These are phyloP conservation scores for Galaxias olidus DNA, from an alignment of 2,797 vertebrate genomes.

Conservation along the genomic window DNA sequence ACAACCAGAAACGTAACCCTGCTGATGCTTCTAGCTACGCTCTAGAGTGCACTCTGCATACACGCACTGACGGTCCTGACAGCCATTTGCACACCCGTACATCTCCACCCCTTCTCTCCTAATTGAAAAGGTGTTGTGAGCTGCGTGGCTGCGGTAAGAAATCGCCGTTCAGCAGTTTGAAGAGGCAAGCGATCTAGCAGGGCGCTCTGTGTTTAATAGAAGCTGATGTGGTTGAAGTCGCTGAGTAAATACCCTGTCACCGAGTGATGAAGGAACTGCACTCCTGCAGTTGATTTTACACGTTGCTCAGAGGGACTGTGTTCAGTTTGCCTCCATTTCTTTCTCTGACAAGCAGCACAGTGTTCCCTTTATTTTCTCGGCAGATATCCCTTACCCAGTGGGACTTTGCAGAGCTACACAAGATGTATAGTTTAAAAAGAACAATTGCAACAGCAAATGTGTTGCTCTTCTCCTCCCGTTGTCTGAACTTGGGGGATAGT, in stretches of 20 bases:
- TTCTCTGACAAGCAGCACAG: constrained; percentile 38
- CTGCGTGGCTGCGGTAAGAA: constrained; percentile 3
- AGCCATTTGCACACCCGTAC: not conserved
- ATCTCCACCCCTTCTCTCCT: not conserved
- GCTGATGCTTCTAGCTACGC: not conserved
- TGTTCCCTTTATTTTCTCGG: constrained; percentile 52
- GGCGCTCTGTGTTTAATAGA: constrained; percentile 19
- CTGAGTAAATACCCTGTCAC: constrained; percentile 32
- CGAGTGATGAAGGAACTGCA: constrained; percentile 29
- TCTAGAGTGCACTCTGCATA: not conserved
- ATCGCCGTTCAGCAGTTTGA: constrained; percentile 5
- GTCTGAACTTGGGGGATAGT: not conserved
- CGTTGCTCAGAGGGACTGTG: constrained; percentile 46
- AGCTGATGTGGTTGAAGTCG: constrained; percentile 18
- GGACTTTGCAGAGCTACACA: constrained; percentile 39
- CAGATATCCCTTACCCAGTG: constrained; percentile 35
- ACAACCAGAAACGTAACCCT: not conserved
- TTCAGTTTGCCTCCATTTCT: constrained; percentile 33
- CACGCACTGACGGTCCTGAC: not conserved
- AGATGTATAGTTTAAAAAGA: constrained; percentile 53
- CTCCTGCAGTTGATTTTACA: constrained; percentile 41
- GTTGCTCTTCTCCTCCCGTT: not conserved
- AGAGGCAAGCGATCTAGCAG: constrained; percentile 5
- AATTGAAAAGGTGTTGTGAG: constrained; percentile 10
- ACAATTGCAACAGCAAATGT: constrained; percentile 40